Conservation (phyloP, 2,113 vertebrate genomes). For the Cygnus buccinator region DNA sequence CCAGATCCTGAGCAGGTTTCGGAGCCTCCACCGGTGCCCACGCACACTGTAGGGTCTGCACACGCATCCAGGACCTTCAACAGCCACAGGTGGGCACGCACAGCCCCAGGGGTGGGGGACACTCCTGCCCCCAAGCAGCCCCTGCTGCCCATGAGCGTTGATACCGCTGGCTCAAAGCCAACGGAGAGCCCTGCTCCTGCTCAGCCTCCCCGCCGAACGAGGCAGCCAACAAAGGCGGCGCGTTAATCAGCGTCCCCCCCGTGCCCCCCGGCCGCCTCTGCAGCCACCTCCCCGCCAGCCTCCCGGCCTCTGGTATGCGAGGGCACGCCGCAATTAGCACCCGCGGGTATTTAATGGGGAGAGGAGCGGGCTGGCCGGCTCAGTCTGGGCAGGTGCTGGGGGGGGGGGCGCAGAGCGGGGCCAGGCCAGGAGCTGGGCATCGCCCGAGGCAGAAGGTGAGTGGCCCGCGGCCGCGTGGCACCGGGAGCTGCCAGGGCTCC, state of each 20-base stretch:
- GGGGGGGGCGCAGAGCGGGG: neutral
- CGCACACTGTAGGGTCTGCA: too few species aligned
- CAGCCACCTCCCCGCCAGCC: slow-evolving; percentile 12
- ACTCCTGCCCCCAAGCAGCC: fast-evolving
- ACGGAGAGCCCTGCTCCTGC: fast-evolving
- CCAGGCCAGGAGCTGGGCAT: neutral
- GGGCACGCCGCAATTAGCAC: neutral
- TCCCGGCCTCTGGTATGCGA: slow-evolving; percentile 65
- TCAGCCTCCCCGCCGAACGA: neutral
- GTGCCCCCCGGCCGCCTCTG: neutral
- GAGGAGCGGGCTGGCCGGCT: neutral
- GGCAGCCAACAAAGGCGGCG: neutral
- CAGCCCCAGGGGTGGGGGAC: neutral
- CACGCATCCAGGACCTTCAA: fast-evolving
- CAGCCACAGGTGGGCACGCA: fast-evolving
- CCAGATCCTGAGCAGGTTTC: fast-evolving
- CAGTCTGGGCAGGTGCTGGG: neutral
- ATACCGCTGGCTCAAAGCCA: neutral
- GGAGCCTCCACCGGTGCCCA: neutral
- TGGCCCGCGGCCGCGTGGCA: neutral
- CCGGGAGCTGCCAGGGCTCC: too few species aligned
- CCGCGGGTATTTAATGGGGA: slow-evolving; percentile 49
- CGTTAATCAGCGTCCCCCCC: neutral
- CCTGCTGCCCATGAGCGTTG: neutral
- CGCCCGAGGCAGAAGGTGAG: neutral